Evolutionary conservation across 2,113 vertebrate genomes (phyloP).

Genomic region (Cyrtonyx montezumae): DNA sequence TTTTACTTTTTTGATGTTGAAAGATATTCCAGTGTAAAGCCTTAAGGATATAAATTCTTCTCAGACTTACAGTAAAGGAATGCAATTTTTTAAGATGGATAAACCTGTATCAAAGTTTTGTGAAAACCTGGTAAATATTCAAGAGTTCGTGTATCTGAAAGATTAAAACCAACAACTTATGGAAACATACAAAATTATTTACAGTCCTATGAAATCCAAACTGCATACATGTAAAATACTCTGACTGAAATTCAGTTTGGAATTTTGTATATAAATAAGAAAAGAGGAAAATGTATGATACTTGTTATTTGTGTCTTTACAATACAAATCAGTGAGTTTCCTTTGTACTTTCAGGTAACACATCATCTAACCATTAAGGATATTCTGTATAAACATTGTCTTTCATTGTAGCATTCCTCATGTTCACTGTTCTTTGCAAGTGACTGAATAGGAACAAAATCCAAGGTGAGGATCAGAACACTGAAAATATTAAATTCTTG

Average conservation of each 20-base stretch:
- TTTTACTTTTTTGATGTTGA: conserved; percentile 62
- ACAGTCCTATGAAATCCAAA: conserved; percentile 56
- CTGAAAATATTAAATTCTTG: conserved; percentile 20
- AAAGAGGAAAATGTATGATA: conserved; percentile 8
- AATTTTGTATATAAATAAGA: background rate
- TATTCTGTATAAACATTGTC: conserved; percentile 29
- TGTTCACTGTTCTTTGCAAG: conserved; percentile 40
- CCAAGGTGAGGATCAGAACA: conserved; percentile 36
- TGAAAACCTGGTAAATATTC: conserved; percentile 48
- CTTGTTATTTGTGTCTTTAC: background rate
- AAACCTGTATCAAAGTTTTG: conserved; percentile 29
- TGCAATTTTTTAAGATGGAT: conserved; percentile 21
- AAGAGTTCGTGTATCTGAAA: conserved; percentile 5
- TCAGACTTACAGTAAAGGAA: conserved; percentile 23
- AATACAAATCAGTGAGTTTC: conserved; percentile 45
- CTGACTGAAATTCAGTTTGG: background rate
- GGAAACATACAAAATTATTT: conserved; percentile 51
- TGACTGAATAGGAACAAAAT: conserved; percentile 56
- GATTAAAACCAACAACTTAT: conserved; percentile 46
- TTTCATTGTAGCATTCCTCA: conserved; percentile 57
- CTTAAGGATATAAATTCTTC: conserved; percentile 47
- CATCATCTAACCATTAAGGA: conserved; percentile 18
- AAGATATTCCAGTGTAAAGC: conserved; percentile 38
- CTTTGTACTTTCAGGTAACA: background rate
- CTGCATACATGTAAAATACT: conserved; percentile 15